These are phyloP conservation scores for Melolontha melolontha DNA, from an alignment of 2,888 invertebrate species.

Conservation along the genomic window DNA sequence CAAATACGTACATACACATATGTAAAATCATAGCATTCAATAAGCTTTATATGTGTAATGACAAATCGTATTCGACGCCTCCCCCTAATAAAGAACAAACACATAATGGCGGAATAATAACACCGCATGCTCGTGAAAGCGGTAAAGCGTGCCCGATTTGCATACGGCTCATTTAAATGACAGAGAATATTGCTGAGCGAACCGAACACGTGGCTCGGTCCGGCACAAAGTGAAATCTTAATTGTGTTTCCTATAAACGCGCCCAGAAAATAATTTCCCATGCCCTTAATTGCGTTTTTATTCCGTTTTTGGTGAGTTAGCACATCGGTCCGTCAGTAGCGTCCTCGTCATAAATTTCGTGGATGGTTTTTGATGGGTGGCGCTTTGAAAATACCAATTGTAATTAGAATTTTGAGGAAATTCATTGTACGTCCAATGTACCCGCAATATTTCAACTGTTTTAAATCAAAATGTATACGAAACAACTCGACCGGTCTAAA, in stretches of 20 bases:
- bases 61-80: constrained; percentile 27
- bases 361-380: not conserved
- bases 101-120: constrained; percentile 42
- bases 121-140: constrained; percentile 42
- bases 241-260: constrained; percentile 29
- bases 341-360: not conserved
- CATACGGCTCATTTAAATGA: constrained; percentile 45
- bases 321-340: not conserved
- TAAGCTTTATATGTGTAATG: not conserved
- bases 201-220: constrained; percentile 7
- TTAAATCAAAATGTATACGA: constrained; percentile 28
- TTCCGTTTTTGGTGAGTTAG: not conserved
- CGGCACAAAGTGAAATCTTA: constrained; percentile 35
- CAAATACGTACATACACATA: not conserved
- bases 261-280: constrained; percentile 37
- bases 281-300: constrained; percentile 32
- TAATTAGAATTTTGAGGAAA: not conserved
- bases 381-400: not conserved
- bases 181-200: constrained; percentile 27
- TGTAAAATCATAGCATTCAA: not conserved
- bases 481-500: constrained; percentile 11
- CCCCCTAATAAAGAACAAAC: constrained; percentile 40
- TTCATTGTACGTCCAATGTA: not conserved
- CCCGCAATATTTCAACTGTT: not conserved
- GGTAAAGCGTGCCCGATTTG: constrained; percentile 46